phyloP scores from a whole-genome alignment of 2,888 invertebrate genomes.

The Entomobrya multifasciata region DNA sequence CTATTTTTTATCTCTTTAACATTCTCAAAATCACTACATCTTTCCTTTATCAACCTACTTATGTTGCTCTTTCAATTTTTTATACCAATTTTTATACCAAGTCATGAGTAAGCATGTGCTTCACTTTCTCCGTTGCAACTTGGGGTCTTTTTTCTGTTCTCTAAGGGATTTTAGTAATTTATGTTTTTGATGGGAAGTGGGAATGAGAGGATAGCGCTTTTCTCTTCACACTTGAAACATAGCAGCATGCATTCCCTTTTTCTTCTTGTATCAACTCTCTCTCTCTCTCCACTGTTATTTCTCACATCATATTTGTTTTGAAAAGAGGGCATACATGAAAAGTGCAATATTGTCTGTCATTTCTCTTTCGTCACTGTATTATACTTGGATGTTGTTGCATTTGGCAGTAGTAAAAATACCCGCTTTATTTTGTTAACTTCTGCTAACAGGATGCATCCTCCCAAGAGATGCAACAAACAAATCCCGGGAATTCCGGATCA shows the following conservation, averaged over 20 bases:
- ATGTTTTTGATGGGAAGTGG: conserved; percentile 66
- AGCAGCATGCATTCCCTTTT: background rate
- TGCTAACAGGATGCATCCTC: conserved; percentile 76
- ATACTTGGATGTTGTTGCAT: conserved; percentile 5
- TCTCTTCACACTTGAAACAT: background rate
- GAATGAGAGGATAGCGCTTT: conserved; percentile 52
- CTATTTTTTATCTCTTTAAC: background rate
- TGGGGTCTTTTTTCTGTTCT: conserved; percentile 36
- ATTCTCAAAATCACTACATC: background rate
- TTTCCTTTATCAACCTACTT: background rate
- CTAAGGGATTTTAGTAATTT: conserved; percentile 56
- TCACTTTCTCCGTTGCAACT: conserved; percentile 37
- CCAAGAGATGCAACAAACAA: conserved; percentile 77
- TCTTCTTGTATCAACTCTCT: background rate
- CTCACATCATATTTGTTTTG: background rate
- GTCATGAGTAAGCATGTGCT: conserved; percentile 31
- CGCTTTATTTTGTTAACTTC: background rate
- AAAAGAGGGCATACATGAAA: background rate
- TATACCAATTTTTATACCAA: background rate
- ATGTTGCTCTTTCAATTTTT: background rate
- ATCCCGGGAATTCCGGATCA: conserved; percentile 72
- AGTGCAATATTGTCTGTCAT: background rate
- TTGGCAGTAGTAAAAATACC: background rate
- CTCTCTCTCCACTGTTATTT: no score
- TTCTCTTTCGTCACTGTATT: background rate